Percentiles rank a stretch among this genome's conserved stretches.
These are phyloP conservation scores for Orthosia gracilis DNA, from an alignment of 2,888 invertebrate species.

Conservation along the genomic window DNA sequence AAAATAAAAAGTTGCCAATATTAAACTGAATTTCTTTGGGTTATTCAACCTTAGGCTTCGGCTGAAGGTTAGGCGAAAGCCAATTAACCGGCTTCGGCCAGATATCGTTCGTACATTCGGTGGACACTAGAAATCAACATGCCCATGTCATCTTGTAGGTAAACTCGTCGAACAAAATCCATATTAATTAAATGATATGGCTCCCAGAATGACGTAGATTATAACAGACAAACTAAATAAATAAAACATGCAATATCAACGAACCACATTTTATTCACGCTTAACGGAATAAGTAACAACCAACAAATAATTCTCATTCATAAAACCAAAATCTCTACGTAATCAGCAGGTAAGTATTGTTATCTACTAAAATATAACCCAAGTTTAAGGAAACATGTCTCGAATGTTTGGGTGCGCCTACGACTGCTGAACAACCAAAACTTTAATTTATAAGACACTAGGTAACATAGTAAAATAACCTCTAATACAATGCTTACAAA, in stretches of 20 bases:
- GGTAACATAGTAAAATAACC: constrained; percentile 5
- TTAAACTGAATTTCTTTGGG: no score
- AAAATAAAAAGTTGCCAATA: no score
- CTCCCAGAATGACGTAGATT: neutral
- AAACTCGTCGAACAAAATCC: neutral
- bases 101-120: no score
- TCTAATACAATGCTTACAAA: constrained; percentile 10
- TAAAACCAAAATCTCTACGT: constrained; percentile 68
- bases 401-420: constrained; percentile 18
- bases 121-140: no score
- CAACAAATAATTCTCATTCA: constrained; percentile 73
- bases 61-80: no score
- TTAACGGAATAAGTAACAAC: constrained; percentile 77
- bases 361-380: constrained; percentile 60
- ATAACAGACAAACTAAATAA: constrained; percentile 46
- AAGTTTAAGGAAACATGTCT: constrained; percentile 44
- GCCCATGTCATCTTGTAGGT: neutral
- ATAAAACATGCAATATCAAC: constrained; percentile 72
- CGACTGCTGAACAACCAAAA: constrained; percentile 12
- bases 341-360: constrained; percentile 26
- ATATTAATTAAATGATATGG: neutral
- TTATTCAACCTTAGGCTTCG: no score
- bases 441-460: neutral
- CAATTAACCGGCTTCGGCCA: no score
- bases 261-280: constrained; percentile 82